phyloP scores from a whole-genome alignment of 1,140 invertebrate genomes.

The Cotesia glomerata region DNA sequence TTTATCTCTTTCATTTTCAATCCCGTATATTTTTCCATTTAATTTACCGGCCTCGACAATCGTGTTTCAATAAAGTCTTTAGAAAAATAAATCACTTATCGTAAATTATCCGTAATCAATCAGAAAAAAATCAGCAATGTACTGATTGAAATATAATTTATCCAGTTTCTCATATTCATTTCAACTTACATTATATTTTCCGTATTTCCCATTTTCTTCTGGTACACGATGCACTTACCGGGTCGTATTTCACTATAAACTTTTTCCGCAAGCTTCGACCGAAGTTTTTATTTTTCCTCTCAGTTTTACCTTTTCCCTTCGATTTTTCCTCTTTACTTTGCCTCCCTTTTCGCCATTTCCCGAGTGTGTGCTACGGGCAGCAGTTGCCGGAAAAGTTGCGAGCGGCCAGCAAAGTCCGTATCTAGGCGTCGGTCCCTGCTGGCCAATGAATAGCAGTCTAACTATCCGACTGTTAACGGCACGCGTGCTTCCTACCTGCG shows the following conservation, averaged over 20 bases:
- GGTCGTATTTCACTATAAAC: background rate
- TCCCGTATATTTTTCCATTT: background rate
- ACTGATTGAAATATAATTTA: background rate
- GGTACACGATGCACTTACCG: background rate
- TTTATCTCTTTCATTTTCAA: background rate
- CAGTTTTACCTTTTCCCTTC: background rate
- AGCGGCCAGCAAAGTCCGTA: background rate
- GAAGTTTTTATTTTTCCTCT: background rate
- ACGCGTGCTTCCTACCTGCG: slow-evolving; percentile 36
- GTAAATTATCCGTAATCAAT: too few species aligned
- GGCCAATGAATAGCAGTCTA: slow-evolving; percentile 44
- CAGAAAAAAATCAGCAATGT: too few species aligned
- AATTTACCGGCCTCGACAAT: background rate
- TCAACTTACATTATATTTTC: background rate
- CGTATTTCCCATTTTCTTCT: slow-evolving; percentile 15
- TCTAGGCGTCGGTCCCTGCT: background rate
- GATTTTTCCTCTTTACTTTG: background rate
- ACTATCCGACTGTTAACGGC: slow-evolving; percentile 44
- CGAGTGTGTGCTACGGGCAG: slow-evolving; percentile 10
- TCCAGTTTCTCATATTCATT: too few species aligned
- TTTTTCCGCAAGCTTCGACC: background rate
- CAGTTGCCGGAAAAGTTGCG: slow-evolving; percentile 11
- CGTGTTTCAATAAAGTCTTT: too few species aligned
- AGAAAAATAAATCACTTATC: background rate
- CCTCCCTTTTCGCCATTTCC: slow-evolving; percentile 2